A percentile compares a stretch with the other conserved stretches of the same genome.
Conservation (phyloP, 2,797 vertebrate species). For the Cryptoprocta ferox region DNA sequence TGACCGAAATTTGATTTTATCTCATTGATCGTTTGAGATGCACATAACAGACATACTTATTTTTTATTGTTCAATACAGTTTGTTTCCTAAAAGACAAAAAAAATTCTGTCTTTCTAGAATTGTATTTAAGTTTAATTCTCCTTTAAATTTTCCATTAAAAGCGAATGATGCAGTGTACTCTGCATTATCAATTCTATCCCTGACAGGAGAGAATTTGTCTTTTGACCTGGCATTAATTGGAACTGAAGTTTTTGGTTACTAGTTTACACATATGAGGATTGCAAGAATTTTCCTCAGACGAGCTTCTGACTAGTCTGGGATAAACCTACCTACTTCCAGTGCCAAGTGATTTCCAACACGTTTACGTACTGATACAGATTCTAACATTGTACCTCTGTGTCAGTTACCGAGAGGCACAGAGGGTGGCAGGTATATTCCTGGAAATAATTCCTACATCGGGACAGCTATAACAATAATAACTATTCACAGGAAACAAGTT, state of each 20-base stretch:
- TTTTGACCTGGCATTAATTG: background rate
- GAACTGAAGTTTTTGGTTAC: background rate
- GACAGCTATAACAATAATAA: background rate
- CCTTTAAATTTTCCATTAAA: background rate
- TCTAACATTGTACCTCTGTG: background rate
- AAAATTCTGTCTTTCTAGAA: constrained; percentile 1
- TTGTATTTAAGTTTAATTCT: background rate
- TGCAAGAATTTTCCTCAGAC: background rate
- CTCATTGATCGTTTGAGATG: background rate
- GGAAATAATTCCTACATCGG: background rate
- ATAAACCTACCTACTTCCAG: background rate
- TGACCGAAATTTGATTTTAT: background rate
- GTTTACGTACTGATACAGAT: background rate
- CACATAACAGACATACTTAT: background rate
- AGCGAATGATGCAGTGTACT: background rate
- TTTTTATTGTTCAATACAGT: background rate
- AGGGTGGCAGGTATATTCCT: background rate
- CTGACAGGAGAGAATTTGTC: background rate
- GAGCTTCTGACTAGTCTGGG: background rate
- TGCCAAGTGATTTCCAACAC: background rate
- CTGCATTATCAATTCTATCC: background rate
- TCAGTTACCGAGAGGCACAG: background rate
- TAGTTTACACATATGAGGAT: background rate
- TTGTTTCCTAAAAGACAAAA: background rate
- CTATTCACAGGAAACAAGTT: background rate